Evolutionary conservation across 2,888 invertebrate species (phyloP), one percentile per base, ranked within the genome.

Genomic region (Ecdyonurus torrentis): DNA sequence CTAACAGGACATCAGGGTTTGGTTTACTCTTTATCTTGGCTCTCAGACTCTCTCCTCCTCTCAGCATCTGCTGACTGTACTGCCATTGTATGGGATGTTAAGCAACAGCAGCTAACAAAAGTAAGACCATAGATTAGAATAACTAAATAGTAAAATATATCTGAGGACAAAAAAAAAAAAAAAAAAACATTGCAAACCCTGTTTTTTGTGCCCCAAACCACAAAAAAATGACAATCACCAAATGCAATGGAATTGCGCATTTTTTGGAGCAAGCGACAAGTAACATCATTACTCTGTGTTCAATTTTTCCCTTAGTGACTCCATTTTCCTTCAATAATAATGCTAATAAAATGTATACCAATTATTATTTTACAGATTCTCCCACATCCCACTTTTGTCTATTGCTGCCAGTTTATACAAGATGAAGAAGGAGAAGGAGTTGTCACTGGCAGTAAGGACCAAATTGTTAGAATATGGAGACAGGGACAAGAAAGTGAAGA

Each of bases 61-160:
- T 81, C 84, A 15, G 82, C 83, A n/a, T 86, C 86, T 7, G 81
- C 83, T 7, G 87, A 87, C 73, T 81, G 82, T 64, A 83, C 84
- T 24, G 82, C 80, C 20, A 75, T 77, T 66, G 70, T 85, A 55
- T 85, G 85, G 84, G 75, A 80, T 66, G 70, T 79, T 37, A 67
- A 68, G 52, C 72, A 22, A 7, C 3, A 55, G 22, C n/a, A n/a
- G 19, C 5, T 55, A n/a, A 10, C 55, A n/a, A 55, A 55, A n/a
- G 55, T 55, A 20, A 7, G 55, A n/a, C n/a, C n/a, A n/a, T n/a
- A n/a, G n/a, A n/a, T n/a, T n/a, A n/a, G n/a, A n/a, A n/a, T n/a
- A n/a, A n/a, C n/a, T n/a, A n/a, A n/a, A n/a, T n/a, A n/a, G n/a
- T n/a, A n/a, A n/a, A n/a, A n/a, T n/a, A n/a, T n/a, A n/a, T n/a